Conservation (phyloP, 1,140 invertebrate species). For the Aleiodes sp. region DNA sequence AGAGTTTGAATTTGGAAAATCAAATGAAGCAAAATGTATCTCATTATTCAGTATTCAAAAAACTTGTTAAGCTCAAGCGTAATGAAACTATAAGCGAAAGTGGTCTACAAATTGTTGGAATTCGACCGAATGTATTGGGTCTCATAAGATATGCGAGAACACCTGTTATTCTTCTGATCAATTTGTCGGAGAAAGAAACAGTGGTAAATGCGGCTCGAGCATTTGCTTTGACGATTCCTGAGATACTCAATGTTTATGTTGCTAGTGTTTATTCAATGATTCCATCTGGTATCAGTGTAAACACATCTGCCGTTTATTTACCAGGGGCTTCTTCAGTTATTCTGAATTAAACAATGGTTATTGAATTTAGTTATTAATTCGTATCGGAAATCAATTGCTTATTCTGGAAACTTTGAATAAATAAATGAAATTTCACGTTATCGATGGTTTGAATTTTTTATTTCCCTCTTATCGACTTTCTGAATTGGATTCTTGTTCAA, state of each 20-base stretch:
- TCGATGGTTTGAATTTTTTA: too few species aligned
- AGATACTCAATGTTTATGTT: conserved; percentile 32
- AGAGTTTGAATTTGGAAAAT: conserved; percentile 64
- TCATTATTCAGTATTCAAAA: conserved; percentile 65
- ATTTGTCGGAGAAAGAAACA: conserved; percentile 24
- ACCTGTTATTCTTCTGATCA: conserved; percentile 37
- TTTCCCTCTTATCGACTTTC: too few species aligned
- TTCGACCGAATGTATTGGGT: too few species aligned
- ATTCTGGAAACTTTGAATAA: too few species aligned
- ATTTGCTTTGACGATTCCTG: conserved; percentile 41
- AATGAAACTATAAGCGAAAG: too few species aligned
- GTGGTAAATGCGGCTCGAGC: conserved; percentile 33
- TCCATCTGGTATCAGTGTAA: background rate
- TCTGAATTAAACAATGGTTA: background rate
- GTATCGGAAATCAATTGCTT: too few species aligned
- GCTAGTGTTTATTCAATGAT: conserved; percentile 29
- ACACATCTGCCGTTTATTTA: conserved; percentile 18
- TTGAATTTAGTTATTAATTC: too few species aligned
- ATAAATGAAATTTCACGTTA: too few species aligned
- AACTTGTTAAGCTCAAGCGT: conserved; percentile 40
- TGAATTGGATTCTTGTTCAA: too few species aligned
- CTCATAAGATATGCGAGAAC: too few species aligned
- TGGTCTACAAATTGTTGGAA: too few species aligned
- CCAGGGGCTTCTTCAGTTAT: conserved; percentile 37
- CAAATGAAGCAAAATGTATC: conserved; percentile 53